phyloP scores from a whole-genome alignment of 1,140 invertebrate genomes.

The Lucilia cuprina region DNA sequence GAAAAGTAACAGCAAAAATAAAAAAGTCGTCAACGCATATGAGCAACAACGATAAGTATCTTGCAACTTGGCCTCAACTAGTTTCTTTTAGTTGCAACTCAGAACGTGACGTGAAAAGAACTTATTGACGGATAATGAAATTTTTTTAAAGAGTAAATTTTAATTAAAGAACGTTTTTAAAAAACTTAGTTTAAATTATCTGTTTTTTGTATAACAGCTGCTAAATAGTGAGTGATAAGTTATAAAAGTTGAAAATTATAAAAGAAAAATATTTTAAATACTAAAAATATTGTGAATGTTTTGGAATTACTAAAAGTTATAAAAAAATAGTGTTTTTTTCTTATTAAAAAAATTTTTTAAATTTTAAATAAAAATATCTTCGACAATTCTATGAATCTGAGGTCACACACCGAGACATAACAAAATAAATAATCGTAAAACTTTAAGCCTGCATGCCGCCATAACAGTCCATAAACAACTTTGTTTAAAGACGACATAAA shows the following conservation, averaged over 20 bases:
- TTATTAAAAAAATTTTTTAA: not conserved
- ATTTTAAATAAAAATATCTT: too few species aligned
- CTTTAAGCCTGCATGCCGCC: not conserved
- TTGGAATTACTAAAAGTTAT: too few species aligned
- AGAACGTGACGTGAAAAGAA: slow-evolving; percentile 5
- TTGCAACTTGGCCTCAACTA: not conserved
- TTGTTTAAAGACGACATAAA: not conserved
- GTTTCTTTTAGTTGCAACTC: slow-evolving; percentile 7
- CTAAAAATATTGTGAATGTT: not conserved
- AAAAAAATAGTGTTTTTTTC: too few species aligned
- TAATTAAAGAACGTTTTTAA: not conserved
- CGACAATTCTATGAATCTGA: not conserved
- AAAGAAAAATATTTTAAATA: not conserved
- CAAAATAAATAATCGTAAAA: not conserved
- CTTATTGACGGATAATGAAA: slow-evolving; percentile 3
- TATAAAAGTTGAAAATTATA: not conserved
- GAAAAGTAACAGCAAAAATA: not conserved
- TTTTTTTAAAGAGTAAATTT: not conserved
- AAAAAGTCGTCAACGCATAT: slow-evolving; percentile 17
- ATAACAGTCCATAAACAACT: not conserved
- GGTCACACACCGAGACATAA: not conserved
- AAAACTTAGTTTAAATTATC: too few species aligned
- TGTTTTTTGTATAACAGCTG: not conserved
- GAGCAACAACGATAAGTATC: slow-evolving; percentile 5
- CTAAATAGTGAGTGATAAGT: not conserved